These are phyloP conservation scores for Cyprinodon tularosa DNA, from an alignment of 2,113 vertebrate species.

Conservation along the genomic window DNA sequence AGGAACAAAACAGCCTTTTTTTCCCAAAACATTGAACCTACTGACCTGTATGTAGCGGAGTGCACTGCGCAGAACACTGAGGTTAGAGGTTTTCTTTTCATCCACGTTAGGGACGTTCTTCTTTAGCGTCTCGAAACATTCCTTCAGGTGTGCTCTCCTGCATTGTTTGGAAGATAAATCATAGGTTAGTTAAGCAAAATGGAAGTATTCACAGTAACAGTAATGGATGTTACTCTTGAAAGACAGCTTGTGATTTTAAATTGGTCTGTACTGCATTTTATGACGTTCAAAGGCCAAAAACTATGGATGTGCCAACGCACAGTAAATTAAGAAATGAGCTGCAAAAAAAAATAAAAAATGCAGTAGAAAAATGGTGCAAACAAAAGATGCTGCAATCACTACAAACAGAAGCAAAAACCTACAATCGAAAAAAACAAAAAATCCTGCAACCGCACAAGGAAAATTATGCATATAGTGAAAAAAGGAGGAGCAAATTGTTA, in stretches of 20 bases:
- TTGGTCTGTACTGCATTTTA: neutral
- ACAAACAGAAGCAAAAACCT: too few relatives aligned
- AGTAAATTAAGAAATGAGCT: too few relatives aligned
- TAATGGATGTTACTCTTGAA: neutral
- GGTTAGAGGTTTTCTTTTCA: constrained; percentile 99
- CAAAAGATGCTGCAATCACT: too few relatives aligned
- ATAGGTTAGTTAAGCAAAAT: neutral
- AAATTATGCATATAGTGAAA: too few relatives aligned
- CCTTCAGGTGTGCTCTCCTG: constrained; percentile 97
- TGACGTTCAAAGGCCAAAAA: neutral
- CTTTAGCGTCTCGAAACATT: constrained; percentile 98
- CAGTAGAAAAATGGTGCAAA: too few relatives aligned
- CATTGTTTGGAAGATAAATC: constrained; percentile 26
- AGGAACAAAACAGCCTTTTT: neutral
- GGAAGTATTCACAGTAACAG: constrained; percentile 4
- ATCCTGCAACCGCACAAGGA: too few relatives aligned
- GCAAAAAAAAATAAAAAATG: too few relatives aligned
- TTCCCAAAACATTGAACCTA: neutral
- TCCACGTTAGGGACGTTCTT: constrained; percentile 97
- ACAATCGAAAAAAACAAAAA: too few relatives aligned
- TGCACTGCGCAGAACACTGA: constrained; percentile 95
- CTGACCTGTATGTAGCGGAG: constrained; percentile 96
- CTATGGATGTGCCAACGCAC: neutral
- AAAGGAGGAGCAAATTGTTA: too few relatives aligned
- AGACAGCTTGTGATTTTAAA: neutral